Evolutionary conservation across 30 jellyfish, hydroid and myxozoan genomes (phyloP), one percentile per base, ranked within the genome.

Genomic region (Clytia hemisphaerica): DNA sequence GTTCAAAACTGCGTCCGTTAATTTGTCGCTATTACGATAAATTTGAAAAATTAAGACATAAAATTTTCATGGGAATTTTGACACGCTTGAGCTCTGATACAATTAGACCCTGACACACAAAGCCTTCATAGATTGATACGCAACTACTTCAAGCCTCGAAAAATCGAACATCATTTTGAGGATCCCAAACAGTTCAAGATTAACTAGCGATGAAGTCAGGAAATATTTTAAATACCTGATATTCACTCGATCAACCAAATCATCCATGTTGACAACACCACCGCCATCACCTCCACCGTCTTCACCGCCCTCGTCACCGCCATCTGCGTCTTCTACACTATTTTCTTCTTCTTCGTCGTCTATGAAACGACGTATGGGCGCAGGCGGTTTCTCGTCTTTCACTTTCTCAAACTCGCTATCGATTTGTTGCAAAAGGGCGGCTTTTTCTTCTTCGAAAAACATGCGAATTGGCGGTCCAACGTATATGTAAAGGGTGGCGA

Each of bases 341-440:
- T 49, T 89, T 9, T 84, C 88, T 15, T 76, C 93, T 10, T 65
- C 93, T 45, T 71, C 93, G 53, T 84, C 92, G 27, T 78, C 93
- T 54, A 63, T 21, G 19, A 76, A 54, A 37, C 51, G 14, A 40
- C 96, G 75, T n/a, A 72, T 73, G 5, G 96, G 96, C 5, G 93
- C 89, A 0, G 93, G 93, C 14, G 96, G 96, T 37, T 78, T 77
- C 45, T 77, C 93, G 44, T 72, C 96, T 78, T 85, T 85, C 37
- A 72, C 94, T 83, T 88, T 88, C 38, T 75, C 92, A 62, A 79
- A 81, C 75, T 88, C 97, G 0, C 88, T 81, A 79, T 88, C 97
- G 37, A 88, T 76, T 47, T 75, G 95, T 51, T 75, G 82, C 60
- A 88, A 60, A 67, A 79, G 35, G 2, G 94, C 95, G 2, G 97